These are phyloP conservation scores for Deroptyus accipitrinus DNA, from an alignment of 2,113 vertebrate species.

Conservation along the genomic window DNA sequence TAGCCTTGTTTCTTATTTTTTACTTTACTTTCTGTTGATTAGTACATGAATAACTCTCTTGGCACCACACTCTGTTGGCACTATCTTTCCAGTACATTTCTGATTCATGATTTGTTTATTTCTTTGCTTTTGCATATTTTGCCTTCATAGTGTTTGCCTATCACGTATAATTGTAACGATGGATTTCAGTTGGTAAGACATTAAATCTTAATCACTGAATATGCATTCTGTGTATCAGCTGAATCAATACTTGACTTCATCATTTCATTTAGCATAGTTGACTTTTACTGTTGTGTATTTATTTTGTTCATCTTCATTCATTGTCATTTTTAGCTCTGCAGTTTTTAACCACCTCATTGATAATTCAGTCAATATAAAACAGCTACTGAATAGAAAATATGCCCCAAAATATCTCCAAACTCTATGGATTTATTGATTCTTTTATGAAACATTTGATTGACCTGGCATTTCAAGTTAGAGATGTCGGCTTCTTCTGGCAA, in stretches of 20 bases:
- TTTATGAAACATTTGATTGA: conserved; percentile 5
- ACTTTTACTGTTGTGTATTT: background rate
- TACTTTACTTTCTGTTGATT: background rate
- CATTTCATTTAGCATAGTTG: background rate
- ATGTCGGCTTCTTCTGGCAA: background rate
- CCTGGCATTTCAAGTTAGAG: background rate
- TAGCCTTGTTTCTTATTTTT: background rate
- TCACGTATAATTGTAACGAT: background rate
- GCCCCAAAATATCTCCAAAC: background rate
- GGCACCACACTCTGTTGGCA: background rate
- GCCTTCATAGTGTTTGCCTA: background rate
- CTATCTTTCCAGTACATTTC: background rate
- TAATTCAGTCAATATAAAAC: conserved; percentile 1
- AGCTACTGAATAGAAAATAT: background rate
- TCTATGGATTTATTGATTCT: background rate
- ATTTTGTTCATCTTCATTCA: background rate
- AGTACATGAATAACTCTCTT: background rate
- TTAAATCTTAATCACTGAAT: background rate
- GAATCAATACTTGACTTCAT: background rate
- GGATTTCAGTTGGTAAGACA: background rate
- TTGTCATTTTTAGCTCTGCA: background rate
- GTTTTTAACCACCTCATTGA: background rate
- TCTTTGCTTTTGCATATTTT: background rate
- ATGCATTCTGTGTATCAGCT: background rate
- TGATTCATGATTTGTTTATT: background rate